Evolutionary conservation across 1,140 invertebrate species (phyloP), one percentile per base, ranked within the genome.

Genomic region (Euwallacea fornicatus): DNA sequence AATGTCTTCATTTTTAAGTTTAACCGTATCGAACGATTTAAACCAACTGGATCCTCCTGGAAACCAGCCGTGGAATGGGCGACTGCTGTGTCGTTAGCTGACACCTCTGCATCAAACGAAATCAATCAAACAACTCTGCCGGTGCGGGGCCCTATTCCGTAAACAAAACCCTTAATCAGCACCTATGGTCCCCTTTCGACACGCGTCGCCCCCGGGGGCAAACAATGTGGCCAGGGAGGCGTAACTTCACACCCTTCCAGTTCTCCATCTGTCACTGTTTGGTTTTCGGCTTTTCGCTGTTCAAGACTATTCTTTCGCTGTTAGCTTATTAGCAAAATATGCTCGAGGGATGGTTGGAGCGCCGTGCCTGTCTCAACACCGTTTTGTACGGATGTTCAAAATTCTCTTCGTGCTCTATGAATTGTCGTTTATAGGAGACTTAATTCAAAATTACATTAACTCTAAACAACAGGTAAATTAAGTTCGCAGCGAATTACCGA

Each of bases 171-270:
- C 69, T 70, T 70, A 70, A 70, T 70, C 69, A 70, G 69, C 61
- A 69, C 67, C 67, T 69, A 62, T 53, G 13, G 16, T 65, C 62
- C 64, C 70, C 56, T 72, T 66, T 72, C 70, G 70, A 72, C 70
- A 72, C 65, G 70, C 63, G 63, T 61, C 44, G 58, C 70, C 70
- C 70, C 58, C 41, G 46, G 46, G 46, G 46, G 71, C 65, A 72
- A 72, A 72, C 71, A 72, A 68, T 72, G 71, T 72, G 71, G 71
- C 62, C 66, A 72, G 71, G 42, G 47, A 66, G 71, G 71, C 71
- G 71, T 67, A 68, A 68, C 71, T 72, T 72, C 71, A 72, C 71
- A 72, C 71, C 71, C 71, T 64, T 72, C 63, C 65, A 42, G 41
- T 7, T 11, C 15, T 50, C 63, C 70, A 72, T 72, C 71, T 72